Percentiles rank a stretch among this genome's conserved stretches.
Conservation (phyloP, 2,113 vertebrate genomes). For the Budorcas taxicolor region DNA sequence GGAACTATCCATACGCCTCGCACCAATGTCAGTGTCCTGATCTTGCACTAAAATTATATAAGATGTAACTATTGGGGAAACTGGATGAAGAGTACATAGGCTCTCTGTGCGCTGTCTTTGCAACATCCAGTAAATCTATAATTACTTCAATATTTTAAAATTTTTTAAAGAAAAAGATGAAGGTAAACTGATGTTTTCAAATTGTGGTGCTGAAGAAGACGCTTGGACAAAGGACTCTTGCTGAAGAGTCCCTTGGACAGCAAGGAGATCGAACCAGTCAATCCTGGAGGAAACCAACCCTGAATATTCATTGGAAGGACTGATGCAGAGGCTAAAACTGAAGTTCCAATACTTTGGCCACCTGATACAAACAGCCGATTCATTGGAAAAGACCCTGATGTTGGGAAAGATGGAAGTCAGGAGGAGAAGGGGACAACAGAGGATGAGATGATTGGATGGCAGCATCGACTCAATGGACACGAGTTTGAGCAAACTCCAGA, state of each 20-base stretch:
- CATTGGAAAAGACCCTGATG: background rate
- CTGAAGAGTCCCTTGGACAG: background rate
- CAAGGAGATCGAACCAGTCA: background rate
- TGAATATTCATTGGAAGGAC: background rate
- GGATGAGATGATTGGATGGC: background rate
- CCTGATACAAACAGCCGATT: fast-evolving
- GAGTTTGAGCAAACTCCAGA: background rate
- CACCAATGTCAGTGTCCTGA: background rate
- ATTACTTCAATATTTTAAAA: background rate
- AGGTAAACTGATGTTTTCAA: background rate
- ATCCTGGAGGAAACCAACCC: background rate
- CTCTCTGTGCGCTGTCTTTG: background rate
- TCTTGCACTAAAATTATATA: background rate
- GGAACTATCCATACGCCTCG: background rate
- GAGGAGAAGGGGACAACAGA: background rate
- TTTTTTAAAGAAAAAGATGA: background rate
- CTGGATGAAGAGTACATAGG: background rate
- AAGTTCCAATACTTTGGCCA: background rate
- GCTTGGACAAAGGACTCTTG: background rate
- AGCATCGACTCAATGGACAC: background rate
- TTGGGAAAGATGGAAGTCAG: background rate
- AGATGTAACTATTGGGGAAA: background rate
- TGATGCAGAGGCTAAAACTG: background rate
- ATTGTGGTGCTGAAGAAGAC: background rate
- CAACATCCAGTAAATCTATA: background rate